Conservation (phyloP, 2,888 invertebrate genomes). For the Microctonus brassicae region DNA sequence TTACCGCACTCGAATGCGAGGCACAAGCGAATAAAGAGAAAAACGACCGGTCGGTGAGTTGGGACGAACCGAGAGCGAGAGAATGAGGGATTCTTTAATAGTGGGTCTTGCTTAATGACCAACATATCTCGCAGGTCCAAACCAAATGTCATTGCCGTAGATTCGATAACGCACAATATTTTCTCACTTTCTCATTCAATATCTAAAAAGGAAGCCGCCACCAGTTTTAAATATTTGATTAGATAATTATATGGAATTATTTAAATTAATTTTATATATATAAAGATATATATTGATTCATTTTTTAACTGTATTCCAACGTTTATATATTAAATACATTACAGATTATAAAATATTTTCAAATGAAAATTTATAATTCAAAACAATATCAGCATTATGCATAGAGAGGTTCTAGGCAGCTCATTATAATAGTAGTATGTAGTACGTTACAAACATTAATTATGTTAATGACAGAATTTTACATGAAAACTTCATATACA, state of each 20-base stretch:
- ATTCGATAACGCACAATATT: conserved; percentile 58
- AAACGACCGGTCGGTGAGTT: conserved; percentile 27
- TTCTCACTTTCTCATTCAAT: conserved; percentile 6
- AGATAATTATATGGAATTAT: not conserved
- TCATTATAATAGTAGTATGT: no score
- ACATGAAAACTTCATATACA: no score
- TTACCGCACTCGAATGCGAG: not conserved
- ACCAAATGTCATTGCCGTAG: conserved; percentile 62
- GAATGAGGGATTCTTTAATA: conserved; percentile 61
- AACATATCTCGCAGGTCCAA: conserved; percentile 45
- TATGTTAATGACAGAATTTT: no score
- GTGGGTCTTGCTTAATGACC: conserved; percentile 66
- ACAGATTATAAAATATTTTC: not conserved
- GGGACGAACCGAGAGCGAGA: conserved; percentile 30
- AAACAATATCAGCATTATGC: not conserved
- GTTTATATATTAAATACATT: not conserved
- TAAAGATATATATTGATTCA: not conserved
- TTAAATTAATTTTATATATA: not conserved
- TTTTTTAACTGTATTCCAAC: not conserved
- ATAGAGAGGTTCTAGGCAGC: no score
- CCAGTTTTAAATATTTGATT: conserved; percentile 10
- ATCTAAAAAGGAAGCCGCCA: conserved; percentile 1
- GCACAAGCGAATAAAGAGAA: conserved; percentile 2
- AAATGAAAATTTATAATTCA: not conserved
- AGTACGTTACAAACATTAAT: no score